Evolutionary conservation across 1,140 invertebrate genomes (phyloP).

Genomic region (Bilobella aurantiaca): DNA sequence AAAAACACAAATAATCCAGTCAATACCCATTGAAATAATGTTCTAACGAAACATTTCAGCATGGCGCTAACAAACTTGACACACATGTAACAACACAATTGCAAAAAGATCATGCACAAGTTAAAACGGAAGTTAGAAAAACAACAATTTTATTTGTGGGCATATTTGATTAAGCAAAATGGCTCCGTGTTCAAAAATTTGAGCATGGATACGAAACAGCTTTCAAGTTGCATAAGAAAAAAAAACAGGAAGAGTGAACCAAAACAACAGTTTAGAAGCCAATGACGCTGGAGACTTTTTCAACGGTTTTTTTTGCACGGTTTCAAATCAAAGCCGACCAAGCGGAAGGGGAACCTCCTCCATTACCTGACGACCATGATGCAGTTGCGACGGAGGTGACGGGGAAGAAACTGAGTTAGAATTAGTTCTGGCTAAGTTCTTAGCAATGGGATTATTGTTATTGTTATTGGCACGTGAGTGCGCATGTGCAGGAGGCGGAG

Average conservation of each 20-base stretch:
- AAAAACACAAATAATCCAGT: neutral
- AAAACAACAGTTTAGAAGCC: too few relatives aligned
- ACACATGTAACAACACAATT: slow-evolving; percentile 1
- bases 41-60: too few relatives aligned
- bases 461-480: slow-evolving; percentile 4
- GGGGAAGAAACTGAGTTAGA: slow-evolving; percentile 16
- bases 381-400: slow-evolving; percentile 8
- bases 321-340: too few relatives aligned
- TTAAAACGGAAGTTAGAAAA: neutral
- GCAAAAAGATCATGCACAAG: neutral
- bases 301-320: too few relatives aligned
- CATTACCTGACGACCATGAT: slow-evolving; percentile 17
- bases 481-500: slow-evolving; percentile 16
- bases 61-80: neutral
- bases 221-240: too few relatives aligned
- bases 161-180: too few relatives aligned
- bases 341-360: neutral
- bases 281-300: too few relatives aligned
- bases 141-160: too few relatives aligned
- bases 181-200: too few relatives aligned
- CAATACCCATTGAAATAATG: neutral
- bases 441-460: slow-evolving; percentile 11
- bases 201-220: too few relatives aligned
- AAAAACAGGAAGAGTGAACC: too few relatives aligned
- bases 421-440: slow-evolving; percentile 7